Evolutionary conservation across 1,140 invertebrate species (phyloP), one percentile per base, ranked within the genome.

Genomic region (Dufourea novaeangliae): DNA sequence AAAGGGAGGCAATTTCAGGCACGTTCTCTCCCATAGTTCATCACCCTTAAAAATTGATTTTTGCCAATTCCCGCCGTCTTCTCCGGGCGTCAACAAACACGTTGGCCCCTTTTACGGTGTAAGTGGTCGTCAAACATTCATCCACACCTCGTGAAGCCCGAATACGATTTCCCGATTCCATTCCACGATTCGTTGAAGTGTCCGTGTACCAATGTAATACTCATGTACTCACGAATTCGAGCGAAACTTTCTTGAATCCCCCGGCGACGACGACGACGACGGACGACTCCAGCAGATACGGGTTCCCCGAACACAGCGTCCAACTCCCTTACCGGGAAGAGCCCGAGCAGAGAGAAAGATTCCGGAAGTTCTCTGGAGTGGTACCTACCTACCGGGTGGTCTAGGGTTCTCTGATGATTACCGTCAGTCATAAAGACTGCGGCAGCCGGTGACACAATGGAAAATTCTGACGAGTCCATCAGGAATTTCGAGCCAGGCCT

Each of bases 381-480:
- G 29, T 78, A 57, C 39, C 80, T 78, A 57, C 39, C 80, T 79
- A 69, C 68, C 64, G 56, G 74, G 74, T 77, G 74, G 74, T 77
- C 74, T 20, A 25, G n/a, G 39, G 22, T 25, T 39, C 66, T 61
- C 56, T 12, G 34, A 32, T 50, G 57, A 77, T 70, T 77, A 61
- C 56, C 39, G 74, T 72, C 50, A 71, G 80, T 82, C 75, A 82
- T 83, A 77, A 62, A 66, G 34, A 25, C 32, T 56, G 44, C 34
- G n/a, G n/a, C 25, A 20, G 34, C 22, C 14, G 39, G 52, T 79
- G 77, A 79, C 77, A 80, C 71, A 80, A 76, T 71, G 77, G 80
- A 73, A 77, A 79, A 82, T 68, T 71, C 59, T 82, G 74, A 85
- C 72, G 37, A 77, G 44, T 81, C 79, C 79, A 72, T 67, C 76